These are phyloP conservation scores for Criorhina ranunculi DNA, from an alignment of 2,888 invertebrate genomes.

Conservation along the genomic window DNA sequence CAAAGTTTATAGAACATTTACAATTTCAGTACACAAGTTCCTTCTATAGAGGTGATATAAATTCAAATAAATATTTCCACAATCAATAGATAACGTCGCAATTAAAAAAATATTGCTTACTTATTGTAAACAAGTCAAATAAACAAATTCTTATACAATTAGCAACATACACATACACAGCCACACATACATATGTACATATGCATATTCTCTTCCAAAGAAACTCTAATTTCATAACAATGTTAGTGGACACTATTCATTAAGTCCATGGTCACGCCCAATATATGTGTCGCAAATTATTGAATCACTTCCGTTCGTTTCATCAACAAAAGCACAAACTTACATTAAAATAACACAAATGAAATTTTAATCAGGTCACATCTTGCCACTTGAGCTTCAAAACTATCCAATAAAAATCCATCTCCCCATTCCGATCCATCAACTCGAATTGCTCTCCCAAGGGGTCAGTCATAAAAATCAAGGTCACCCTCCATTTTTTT, in stretches of 20 bases:
- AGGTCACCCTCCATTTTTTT: conserved; percentile 46
- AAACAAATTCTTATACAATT: neutral
- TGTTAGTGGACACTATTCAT: neutral
- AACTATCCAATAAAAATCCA: neutral
- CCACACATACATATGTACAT: neutral
- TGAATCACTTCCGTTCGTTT: conserved; percentile 6
- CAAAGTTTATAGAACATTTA: neutral
- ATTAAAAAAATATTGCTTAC: conserved; percentile 10
- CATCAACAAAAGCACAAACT: neutral
- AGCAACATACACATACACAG: neutral
- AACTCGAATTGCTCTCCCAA: conserved; percentile 24
- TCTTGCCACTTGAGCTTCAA: neutral
- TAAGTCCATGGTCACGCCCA: neutral
- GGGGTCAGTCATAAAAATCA: conserved; percentile 62
- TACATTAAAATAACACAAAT: conserved; percentile 20
- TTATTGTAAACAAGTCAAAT: conserved; percentile 16
- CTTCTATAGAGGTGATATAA: neutral
- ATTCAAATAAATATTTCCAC: conserved; percentile 14
- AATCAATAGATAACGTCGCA: conserved; percentile 30
- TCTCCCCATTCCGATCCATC: neutral
- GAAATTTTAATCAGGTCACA: conserved; percentile 1
- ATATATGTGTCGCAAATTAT: too few species aligned
- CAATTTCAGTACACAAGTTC: neutral
- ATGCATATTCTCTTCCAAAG: neutral
- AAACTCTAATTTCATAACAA: neutral